Conservation (phyloP, 2,113 vertebrate genomes). For the Aegotheles bennettii region DNA sequence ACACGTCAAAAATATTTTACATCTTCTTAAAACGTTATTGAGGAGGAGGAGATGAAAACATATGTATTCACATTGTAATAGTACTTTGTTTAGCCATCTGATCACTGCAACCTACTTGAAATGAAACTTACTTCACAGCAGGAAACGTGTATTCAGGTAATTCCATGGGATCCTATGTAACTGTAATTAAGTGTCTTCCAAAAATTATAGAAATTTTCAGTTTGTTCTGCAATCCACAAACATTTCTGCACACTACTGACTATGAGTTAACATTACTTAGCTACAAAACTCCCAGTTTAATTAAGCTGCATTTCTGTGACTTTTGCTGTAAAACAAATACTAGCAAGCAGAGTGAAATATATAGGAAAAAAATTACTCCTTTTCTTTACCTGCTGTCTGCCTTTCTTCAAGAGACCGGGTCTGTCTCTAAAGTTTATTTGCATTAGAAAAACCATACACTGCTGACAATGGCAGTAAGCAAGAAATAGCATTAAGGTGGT, state of each 20-base stretch:
- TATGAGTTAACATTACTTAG: neutral
- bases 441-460: neutral
- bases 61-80: no score
- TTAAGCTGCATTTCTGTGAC: neutral
- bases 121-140: neutral
- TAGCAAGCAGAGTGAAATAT: neutral
- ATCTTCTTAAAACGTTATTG: neutral
- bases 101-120: neutral
- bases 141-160: neutral
- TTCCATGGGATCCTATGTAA: neutral
- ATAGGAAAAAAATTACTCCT: neutral
- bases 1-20: neutral
- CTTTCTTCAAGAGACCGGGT: neutral
- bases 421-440: neutral
- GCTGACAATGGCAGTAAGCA: neutral
- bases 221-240: neutral
- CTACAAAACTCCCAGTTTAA: neutral
- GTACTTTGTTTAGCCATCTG: neutral
- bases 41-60: neutral
- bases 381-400: neutral
- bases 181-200: neutral
- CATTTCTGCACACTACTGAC: neutral
- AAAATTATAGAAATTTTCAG: neutral
- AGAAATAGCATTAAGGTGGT: neutral
- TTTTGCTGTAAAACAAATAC: neutral